Evolutionary conservation across 1,140 invertebrate genomes (phyloP), one percentile per base, ranked within the genome.

Genomic region (Thrips palmi): DNA sequence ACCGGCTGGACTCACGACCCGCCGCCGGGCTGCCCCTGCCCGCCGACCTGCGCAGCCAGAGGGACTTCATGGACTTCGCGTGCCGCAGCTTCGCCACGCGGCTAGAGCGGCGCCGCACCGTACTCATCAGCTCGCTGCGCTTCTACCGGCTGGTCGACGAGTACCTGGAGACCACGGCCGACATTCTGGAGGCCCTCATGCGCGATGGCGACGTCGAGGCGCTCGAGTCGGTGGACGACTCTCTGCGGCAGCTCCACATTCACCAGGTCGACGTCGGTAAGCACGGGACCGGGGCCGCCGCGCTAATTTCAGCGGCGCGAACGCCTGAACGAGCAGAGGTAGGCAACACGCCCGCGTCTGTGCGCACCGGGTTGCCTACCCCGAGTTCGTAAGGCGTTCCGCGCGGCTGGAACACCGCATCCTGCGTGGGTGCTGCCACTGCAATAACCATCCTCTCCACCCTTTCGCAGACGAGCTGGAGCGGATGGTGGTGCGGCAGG

Each of bases 11-110:
- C 29, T 55, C 50, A 20, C 54, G 74, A 6, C 51, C 63, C 1
- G 59, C 56, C 27, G 57, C 60, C 14, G 64, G 67, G 20, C 54
- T 57, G 17, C 45, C 57, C 21, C 49, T 69, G 17, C 59, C 61
- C 2, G 57, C 68, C 38, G 70, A 76, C 50, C 49, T 77, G 4
- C 58, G 70, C 10, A 70, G 70, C 0, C 74, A 77, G 41, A 60
- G 68, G 42, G 74, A 77, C 47, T 77, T 77, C 49, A 82, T 84
- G 78, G 74, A 84, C 54, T 81, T 78, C 42, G 72, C 82, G 0
- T 79, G 74, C 46, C 65, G 76, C 34, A 79, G 72, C 48, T 83
- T 81, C 49, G 79, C 79, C 0, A 68, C 67, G 18, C 61, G 79
- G n/a, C 52, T 85, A 31, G 78, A 84, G 47, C 64, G 75, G 25